Evolutionary conservation across 1,140 invertebrate genomes (phyloP).

Genomic region (Hetaerina americana): DNA sequence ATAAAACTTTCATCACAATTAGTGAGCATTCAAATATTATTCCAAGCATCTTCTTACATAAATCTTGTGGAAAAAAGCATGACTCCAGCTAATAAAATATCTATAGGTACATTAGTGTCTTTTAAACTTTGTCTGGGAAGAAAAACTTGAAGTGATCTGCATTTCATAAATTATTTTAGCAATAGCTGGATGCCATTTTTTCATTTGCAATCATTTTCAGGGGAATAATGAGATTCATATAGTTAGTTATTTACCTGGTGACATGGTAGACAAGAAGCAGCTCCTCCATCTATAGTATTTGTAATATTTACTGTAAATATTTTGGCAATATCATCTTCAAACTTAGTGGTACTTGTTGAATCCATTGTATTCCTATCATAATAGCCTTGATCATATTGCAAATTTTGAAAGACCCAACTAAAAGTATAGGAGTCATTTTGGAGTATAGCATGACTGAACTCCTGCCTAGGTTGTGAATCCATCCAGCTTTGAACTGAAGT

Average conservation of each 20-base stretch:
- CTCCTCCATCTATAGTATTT: constrained; percentile 41
- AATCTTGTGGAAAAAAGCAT: too few species aligned
- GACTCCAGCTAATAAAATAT: too few species aligned
- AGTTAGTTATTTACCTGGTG: constrained; percentile 20
- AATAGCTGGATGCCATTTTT: too few species aligned
- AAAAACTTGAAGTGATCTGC: too few species aligned
- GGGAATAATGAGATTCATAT: too few species aligned
- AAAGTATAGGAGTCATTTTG: constrained; percentile 35
- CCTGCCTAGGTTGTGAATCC: constrained; percentile 26
- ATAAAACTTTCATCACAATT: too few species aligned
- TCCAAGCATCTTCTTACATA: too few species aligned
- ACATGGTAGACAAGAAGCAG: constrained; percentile 38
- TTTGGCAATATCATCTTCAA: constrained; percentile 25
- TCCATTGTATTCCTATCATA: background rate
- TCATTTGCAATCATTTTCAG: too few species aligned
- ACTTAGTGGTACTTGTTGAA: background rate
- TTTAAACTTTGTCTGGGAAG: too few species aligned
- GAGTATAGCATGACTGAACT: constrained; percentile 29
- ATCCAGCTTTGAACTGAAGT: constrained; percentile 31
- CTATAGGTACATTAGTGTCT: too few species aligned
- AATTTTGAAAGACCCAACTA: constrained; percentile 30
- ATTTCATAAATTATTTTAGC: too few species aligned
- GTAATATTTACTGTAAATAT: constrained; percentile 43
- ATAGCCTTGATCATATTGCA: background rate
- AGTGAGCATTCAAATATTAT: too few species aligned